Conservation (phyloP, 2,888 invertebrate genomes). For the Hirtodrosophila alboralis region DNA sequence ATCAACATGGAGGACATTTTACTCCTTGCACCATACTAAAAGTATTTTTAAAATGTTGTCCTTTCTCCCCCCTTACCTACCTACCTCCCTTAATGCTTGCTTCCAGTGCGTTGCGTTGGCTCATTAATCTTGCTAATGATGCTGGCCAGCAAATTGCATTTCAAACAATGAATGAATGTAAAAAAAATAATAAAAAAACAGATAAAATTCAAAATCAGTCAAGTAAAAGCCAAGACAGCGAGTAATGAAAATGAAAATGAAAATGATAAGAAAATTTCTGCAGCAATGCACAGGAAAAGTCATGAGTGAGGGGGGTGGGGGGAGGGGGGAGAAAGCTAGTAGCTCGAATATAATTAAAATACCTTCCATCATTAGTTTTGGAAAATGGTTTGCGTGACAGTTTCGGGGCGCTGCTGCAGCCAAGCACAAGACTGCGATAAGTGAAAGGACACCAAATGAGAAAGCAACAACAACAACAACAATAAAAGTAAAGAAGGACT, state of each 20-base stretch:
- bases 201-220: constrained; percentile 69
- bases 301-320: constrained; percentile 16
- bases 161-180: constrained; percentile 36
- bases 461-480: constrained; percentile 16
- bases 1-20: constrained; percentile 75
- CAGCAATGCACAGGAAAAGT: constrained; percentile 72
- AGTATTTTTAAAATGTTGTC: constrained; percentile 61
- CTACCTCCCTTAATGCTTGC: neutral
- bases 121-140: constrained; percentile 80
- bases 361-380: constrained; percentile 82
- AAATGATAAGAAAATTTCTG: constrained; percentile 81
- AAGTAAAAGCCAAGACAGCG: constrained; percentile 78
- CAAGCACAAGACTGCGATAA: constrained; percentile 77
- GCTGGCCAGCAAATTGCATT: constrained; percentile 76
- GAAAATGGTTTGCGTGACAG: constrained; percentile 77
- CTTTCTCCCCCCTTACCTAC: constrained; percentile 1
- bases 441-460: constrained; percentile 62
- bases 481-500: constrained; percentile 48
- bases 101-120: constrained; percentile 34
- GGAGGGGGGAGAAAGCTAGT: constrained; percentile 6
- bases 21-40: constrained; percentile 18
- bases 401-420: constrained; percentile 67
- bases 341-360: constrained; percentile 79
- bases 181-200: constrained; percentile 38
- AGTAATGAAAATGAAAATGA: constrained; percentile 51